These are phyloP conservation scores for Eumaeus atala DNA, from an alignment of 1,140 invertebrate genomes.

Conservation along the genomic window DNA sequence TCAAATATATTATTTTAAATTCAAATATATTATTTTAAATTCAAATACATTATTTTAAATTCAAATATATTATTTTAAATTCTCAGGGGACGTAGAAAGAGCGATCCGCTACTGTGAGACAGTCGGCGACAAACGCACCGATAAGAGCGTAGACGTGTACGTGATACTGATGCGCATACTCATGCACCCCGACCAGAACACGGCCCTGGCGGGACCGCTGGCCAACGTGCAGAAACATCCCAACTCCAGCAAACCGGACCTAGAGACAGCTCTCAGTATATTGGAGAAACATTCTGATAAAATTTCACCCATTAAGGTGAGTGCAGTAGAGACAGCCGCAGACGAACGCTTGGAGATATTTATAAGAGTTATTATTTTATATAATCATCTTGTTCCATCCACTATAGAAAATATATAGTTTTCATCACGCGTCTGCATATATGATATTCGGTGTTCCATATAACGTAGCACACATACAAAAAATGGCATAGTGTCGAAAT, in stretches of 20 bases:
- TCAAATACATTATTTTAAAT: too few species aligned
- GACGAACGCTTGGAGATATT: too few species aligned
- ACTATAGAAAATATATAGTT: too few species aligned
- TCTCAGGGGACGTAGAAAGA: slow-evolving; percentile 81
- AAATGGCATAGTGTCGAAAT: too few species aligned
- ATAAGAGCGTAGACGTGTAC: slow-evolving; percentile 78
- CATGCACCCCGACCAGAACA: slow-evolving; percentile 76
- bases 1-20: too few species aligned
- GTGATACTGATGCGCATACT: slow-evolving; percentile 79
- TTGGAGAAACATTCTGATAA: slow-evolving; percentile 87
- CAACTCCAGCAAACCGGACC: slow-evolving; percentile 78
- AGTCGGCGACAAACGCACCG: slow-evolving; percentile 72
- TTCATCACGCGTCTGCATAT: too few species aligned
- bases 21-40: too few species aligned
- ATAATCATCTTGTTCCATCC: too few species aligned
- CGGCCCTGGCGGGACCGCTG: slow-evolving; percentile 49
- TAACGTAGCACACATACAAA: too few species aligned
- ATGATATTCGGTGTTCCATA: too few species aligned
- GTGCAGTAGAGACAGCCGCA: neutral
- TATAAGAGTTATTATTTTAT: too few species aligned
- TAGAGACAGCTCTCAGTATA: slow-evolving; percentile 84
- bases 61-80: neutral
- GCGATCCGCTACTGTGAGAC: slow-evolving; percentile 91
- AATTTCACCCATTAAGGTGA: slow-evolving; percentile 85
- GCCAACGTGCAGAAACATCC: slow-evolving; percentile 53